Evolutionary conservation across 2,113 vertebrate genomes (phyloP), one percentile per base, ranked within the genome.

Genomic region (Pseudolaguvia tuberculata): DNA sequence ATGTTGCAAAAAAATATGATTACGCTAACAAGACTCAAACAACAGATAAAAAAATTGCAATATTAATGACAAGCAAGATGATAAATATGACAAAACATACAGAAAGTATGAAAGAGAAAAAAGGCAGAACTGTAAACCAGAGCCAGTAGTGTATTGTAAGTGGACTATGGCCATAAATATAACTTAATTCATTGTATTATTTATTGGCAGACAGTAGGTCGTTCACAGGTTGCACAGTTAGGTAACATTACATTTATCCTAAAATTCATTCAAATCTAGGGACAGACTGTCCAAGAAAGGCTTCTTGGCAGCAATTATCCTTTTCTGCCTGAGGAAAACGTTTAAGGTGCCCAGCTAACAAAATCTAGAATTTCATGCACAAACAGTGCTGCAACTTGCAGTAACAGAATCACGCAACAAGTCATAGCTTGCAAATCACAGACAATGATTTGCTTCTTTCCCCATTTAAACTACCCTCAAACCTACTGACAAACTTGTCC

Each of bases 341-440:
- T 42, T 55, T 27, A 45, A 48, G 35, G 35, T 45, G 14, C 35
- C 21, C 52, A 58, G 21, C 11, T 72, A 21, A 58, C 23, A 20
- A 59, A 59, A 27, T n/a, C 42, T 59, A 20, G 31, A 59, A 27
- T 59, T 65, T 45, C 56, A 70, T 48, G n/a, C 50, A 51, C 9
- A 20, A n/a, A 67, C 66, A 53, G 69, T 70, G 29, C 20, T 53
- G 12, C 56, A 76, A n/a, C 45, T 51, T 59, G 13, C 39, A 21
- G 47, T 10, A 52, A 27, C 52, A 72, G 27, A 70, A 55, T 7
- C 35, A 39, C 12, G 42, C 53, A 77, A 77, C 75, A 77, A 77
- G 75, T 77, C 68, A 70, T 71, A 70, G 67, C 75, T 77, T 77
- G 75, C 75, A 63, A 77, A 71, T 55, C 21, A 27, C 67, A 77